Conservation (phyloP, 1,140 invertebrate genomes). For the Mycetomoellerius zeteki region DNA sequence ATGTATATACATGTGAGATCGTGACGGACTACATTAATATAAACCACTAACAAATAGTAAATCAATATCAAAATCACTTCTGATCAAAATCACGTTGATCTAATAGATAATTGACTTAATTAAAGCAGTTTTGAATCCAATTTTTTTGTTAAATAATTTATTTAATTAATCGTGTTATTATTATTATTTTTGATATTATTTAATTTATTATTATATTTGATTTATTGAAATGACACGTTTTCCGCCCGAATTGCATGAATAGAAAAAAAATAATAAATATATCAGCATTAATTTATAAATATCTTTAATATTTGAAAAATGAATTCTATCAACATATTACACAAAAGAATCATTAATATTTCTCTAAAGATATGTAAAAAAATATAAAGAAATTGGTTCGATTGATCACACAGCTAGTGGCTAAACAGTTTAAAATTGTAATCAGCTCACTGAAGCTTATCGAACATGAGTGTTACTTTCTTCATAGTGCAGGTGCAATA, state of each 20-base stretch:
- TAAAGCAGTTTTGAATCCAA: background rate
- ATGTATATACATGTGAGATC: background rate
- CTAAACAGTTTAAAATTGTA: background rate
- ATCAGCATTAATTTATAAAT: background rate
- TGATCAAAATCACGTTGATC: too few species aligned
- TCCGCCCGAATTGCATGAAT: background rate
- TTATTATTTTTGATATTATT: background rate
- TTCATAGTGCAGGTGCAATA: background rate
- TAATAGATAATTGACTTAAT: background rate
- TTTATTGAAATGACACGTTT: background rate
- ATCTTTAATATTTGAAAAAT: conserved; percentile 6
- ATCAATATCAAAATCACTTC: conserved; percentile 38
- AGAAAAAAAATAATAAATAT: background rate
- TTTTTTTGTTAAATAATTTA: conserved; percentile 11
- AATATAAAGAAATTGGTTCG: background rate
- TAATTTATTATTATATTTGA: background rate
- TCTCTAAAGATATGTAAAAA: background rate
- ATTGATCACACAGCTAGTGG: background rate
- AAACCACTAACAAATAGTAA: conserved; percentile 29
- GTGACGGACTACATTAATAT: conserved; percentile 22
- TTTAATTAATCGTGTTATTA: background rate
- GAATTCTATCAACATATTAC: background rate
- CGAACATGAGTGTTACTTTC: background rate
- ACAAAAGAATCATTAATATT: conserved; percentile 6
- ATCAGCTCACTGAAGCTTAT: background rate